A percentile compares a stretch with the other conserved stretches of the same genome.
phyloP scores from a whole-genome alignment of 2,113 vertebrate species.

The Zosterops pallidus region DNA sequence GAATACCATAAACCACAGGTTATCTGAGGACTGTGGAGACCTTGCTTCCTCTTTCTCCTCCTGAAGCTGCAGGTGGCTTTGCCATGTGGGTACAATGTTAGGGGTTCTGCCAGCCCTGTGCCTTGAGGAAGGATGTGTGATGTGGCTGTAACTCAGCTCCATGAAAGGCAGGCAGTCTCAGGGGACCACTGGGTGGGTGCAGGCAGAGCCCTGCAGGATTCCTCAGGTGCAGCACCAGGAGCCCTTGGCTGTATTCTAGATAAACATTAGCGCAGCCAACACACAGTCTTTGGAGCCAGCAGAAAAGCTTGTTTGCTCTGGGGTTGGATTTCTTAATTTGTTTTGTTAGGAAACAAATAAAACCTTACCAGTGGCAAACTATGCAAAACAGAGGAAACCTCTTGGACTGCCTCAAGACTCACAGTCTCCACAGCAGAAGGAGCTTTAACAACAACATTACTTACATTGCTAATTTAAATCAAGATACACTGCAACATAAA shows the following conservation, averaged over 20 bases:
- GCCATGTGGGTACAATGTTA: accelerated
- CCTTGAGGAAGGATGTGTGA: not conserved
- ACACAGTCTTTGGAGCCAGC: not conserved
- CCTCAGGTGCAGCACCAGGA: not conserved
- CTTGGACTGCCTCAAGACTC: not conserved
- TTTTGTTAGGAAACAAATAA: conserved; percentile 3
- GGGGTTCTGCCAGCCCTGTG: not conserved
- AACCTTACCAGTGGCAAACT: not conserved
- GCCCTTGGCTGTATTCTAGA: not conserved
- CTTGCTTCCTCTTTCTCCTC: not conserved
- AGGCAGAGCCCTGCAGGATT: not conserved
- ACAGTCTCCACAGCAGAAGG: not conserved
- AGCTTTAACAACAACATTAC: not conserved
- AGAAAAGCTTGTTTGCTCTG: conserved; percentile 5
- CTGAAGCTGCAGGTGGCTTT: not conserved
- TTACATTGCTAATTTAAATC: not conserved
- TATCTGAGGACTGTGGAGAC: not conserved
- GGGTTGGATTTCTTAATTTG: not conserved
- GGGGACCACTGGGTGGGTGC: not conserved
- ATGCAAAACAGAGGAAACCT: not conserved
- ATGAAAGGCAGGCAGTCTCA: not conserved
- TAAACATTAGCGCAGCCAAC: not conserved
- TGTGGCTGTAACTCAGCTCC: not conserved
- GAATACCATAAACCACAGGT: not conserved
- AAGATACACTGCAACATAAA: not conserved